Base-by-base conservation (phyloP, 2,113 vertebrate species). In the Euleptes europaea region DNA sequence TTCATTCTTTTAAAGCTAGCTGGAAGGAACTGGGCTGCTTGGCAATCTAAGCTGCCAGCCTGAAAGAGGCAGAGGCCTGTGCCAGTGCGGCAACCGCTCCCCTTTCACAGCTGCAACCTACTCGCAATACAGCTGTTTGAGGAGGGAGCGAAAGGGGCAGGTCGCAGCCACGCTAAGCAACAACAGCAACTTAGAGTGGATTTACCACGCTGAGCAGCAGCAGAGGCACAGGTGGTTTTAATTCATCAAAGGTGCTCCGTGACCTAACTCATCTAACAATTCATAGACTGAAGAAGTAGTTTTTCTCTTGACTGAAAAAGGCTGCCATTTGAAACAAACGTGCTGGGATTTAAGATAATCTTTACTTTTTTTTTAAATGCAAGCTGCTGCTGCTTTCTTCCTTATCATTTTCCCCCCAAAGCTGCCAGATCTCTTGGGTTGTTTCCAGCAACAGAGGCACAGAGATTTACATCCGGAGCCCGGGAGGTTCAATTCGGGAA, bases 11-110 rank as follows among this genome's bases (percentile, higher is more conserved):
- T 14, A 23, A 3, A 19, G 13, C 54, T 87, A 89, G 90, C 86
- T 81, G 88, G 80, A 90, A 90, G 89, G 78, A 92, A 88, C 85
- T 87, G 69, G 80, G 85, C 65, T n/a, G 65, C 66, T 63, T 78
- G 83, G 65, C 31, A 44, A 63, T 35, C 8, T 28, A 28, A 31
- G 66, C 38, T 26, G 35, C 38, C 66, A 11, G 31, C 49, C 66
- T 49, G 63, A 15, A 40, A 70, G 23, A 21, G 44, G 40, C 44
- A n/a, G 15, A 31, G 71, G 33, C 63, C 44, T 8, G 33, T 21
- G 63, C 74, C 47, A 13, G 31, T 35, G 13, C 28, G 2, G 28
- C 5, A 17, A 44, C 33, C 33, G 26, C 21, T 33, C 33, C 63
- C 63, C 26, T 3, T 66, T 33, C 28, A 28, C 65, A 28, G 38